Evolutionary conservation across 2,888 invertebrate species (phyloP), one percentile per base, ranked within the genome.

Genomic region (Drosophila neotestacea): DNA sequence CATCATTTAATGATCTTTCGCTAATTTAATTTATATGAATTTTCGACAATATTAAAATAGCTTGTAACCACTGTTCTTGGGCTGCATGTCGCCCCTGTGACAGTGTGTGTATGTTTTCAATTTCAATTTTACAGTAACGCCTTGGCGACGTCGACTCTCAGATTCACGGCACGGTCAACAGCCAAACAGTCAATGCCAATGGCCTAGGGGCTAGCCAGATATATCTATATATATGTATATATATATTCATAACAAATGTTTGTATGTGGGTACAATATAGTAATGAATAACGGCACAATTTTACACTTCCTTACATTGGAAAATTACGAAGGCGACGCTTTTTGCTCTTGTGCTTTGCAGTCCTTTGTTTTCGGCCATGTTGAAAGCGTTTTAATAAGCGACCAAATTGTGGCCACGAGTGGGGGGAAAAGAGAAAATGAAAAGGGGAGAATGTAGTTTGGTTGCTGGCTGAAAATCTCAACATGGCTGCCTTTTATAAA

Each of bases 281-380:
- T 70, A 80, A 71, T 83, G 76, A 85, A 65, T 69, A 73, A 68
- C 55, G 64, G 64, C 64, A 64, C 73, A 80, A 85, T 80, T 83
- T 82, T 64, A 80, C 85, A 80, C 80, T 80, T 82, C 27, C 51
- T 59, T 74, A 73, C 73, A 76, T 78, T 72, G 76, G 72, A 67
- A 78, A 80, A 69, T 68, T 65, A 60, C 59, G 52, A 34, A 50
- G 59, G 10, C 56, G 30, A 4, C 58, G 13, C 42, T 9, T 9
- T 10, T 7, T 38, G 52, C 22, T 22, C 7, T 9, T 10, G 10
- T 38, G 52, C 16, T 16, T 16, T 16, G 16, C 16, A 16, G 16
- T 50, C 44, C 61, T 71, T 78, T 75, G 75, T 70, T 70, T 76
- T 75, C 48, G 64, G 28, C 39, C 68, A 48, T 10, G 32, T 41